Evolutionary conservation across 1,140 invertebrate species (phyloP).

Genomic region (Listronotus bonariensis): DNA sequence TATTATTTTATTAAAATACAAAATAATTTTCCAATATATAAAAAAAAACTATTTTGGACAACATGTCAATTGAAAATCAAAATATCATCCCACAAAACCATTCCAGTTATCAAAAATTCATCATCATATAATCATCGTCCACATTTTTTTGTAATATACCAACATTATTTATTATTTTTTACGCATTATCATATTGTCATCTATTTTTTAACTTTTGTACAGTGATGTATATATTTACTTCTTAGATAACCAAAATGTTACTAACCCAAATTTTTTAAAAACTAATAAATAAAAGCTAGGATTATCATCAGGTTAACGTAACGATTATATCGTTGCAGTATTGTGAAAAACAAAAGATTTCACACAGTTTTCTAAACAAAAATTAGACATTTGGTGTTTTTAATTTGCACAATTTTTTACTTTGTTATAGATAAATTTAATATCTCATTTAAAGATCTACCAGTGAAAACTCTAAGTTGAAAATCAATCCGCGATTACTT

Average conservation of each 20-base stretch:
- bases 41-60: too few relatives aligned
- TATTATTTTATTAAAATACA: too few relatives aligned
- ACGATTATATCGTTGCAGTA: not conserved
- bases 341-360: too few relatives aligned
- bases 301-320: slow-evolving; percentile 2
- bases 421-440: too few relatives aligned
- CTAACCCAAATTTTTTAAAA: slow-evolving; percentile 10
- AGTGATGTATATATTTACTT: slow-evolving; percentile 32
- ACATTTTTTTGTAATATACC: slow-evolving; percentile 29
- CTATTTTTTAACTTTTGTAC: slow-evolving; percentile 32
- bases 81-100: slow-evolving; percentile 8
- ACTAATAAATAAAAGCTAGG: not conserved
- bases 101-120: slow-evolving; percentile 6
- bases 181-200: slow-evolving; percentile 15
- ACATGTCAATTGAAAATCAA: slow-evolving; percentile 13
- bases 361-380: too few relatives aligned
- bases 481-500: too few relatives aligned
- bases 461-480: too few relatives aligned
- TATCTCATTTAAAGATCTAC: too few relatives aligned
- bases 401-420: too few relatives aligned
- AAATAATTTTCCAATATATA: too few relatives aligned
- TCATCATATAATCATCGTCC: not conserved
- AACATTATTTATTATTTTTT: slow-evolving; percentile 28
- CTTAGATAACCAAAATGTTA: slow-evolving; percentile 10
- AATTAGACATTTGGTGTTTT: too few relatives aligned